Evolutionary conservation across 1,140 invertebrate genomes (phyloP).

Genomic region (Leptonema lineaticorne): DNA sequence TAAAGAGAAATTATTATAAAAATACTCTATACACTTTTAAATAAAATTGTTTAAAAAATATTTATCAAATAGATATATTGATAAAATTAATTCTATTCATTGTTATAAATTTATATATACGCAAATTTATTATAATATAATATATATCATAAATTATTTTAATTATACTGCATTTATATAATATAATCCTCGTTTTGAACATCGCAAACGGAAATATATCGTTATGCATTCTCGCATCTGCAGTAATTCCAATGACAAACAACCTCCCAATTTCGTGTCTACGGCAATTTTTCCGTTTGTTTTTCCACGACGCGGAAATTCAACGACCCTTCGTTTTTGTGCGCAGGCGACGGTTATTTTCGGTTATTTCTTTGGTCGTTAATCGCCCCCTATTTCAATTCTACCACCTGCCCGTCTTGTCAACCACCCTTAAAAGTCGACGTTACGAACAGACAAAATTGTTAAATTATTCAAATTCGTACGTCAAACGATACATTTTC

Average conservation of each 20-base stretch:
- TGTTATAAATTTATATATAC: too few species aligned
- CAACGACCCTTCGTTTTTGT: not conserved
- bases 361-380: slow-evolving; percentile 3
- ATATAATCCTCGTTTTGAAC: too few species aligned
- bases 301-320: not conserved
- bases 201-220: too few species aligned
- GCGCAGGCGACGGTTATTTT: not conserved
- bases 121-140: too few species aligned
- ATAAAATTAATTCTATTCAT: too few species aligned
- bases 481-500: not conserved
- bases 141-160: too few species aligned
- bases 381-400: not conserved
- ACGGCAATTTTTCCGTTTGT: slow-evolving; percentile 4
- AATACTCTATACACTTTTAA: too few species aligned
- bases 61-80: too few species aligned
- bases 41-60: too few species aligned
- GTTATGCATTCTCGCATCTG: not conserved
- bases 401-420: not conserved
- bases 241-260: not conserved
- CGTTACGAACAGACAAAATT: not conserved
- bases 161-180: too few species aligned
- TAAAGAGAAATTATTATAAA: too few species aligned
- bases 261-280: not conserved
- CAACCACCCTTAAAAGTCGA: not conserved
- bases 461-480: slow-evolving; percentile 9